Evolutionary conservation across 2,797 vertebrate genomes (phyloP).

Genomic region (Rhincodon typus): DNA sequence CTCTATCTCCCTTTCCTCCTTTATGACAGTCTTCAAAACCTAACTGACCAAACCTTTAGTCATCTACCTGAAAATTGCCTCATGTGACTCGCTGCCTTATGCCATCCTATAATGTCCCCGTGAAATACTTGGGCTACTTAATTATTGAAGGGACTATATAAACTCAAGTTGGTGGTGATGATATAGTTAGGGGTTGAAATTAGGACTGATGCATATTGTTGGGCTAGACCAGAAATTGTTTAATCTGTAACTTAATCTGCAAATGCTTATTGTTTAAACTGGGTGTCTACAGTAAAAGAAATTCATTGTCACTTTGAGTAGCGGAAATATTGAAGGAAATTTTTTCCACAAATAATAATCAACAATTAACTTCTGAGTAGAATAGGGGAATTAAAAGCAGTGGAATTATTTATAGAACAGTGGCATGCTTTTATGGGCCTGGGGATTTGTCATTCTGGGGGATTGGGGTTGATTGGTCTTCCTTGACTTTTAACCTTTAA

Average conservation of each 20-base stretch:
- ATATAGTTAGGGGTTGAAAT: neutral
- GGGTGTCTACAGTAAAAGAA: neutral
- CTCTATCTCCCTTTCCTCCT: no score
- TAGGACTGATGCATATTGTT: neutral
- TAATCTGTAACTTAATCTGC: neutral
- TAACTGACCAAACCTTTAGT: no score
- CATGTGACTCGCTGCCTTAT: no score
- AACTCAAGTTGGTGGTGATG: no score
- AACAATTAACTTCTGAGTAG: neutral
- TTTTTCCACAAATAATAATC: neutral
- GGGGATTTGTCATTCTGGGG: neutral
- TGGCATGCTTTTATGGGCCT: neutral
- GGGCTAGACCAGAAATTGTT: neutral
- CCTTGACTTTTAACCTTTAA: neutral
- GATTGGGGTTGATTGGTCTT: neutral
- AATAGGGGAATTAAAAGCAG: neutral
- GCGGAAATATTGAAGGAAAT: neutral
- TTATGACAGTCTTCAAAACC: no score
- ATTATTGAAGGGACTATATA: no score
- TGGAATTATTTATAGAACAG: neutral
- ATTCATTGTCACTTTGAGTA: neutral
- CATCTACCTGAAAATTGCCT: no score
- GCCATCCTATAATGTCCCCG: no score
- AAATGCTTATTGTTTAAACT: neutral
- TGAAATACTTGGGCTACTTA: neutral